These are phyloP conservation scores for Anoplopoma fimbria DNA, from an alignment of 2,113 vertebrate species.

Conservation along the genomic window DNA sequence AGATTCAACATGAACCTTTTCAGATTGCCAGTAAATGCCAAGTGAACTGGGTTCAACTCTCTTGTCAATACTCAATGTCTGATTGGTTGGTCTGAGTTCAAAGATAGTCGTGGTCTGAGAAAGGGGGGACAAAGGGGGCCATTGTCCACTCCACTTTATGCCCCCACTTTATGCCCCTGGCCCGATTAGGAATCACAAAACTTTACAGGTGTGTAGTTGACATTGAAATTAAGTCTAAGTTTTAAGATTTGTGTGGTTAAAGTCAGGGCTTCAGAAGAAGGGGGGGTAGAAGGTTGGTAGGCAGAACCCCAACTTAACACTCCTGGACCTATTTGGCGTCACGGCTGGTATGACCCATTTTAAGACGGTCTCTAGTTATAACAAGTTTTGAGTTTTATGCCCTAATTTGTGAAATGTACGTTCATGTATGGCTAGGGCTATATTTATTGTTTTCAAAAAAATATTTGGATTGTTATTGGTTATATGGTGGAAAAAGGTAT, in stretches of 20 bases:
- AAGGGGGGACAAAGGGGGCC: no score
- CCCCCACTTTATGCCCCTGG: no score
- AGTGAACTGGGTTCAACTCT: slow-evolving; percentile 13
- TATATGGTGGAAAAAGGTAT: background rate
- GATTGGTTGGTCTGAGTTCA: background rate
- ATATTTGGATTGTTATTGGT: background rate
- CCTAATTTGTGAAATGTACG: background rate
- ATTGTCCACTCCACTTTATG: no score
- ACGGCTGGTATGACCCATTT: background rate
- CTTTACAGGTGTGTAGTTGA: no score
- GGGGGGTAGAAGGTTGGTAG: no score
- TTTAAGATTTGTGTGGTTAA: no score
- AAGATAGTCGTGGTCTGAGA: no score
- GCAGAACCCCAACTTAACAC: background rate
- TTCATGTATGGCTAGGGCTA: background rate
- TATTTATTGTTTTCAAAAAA: background rate
- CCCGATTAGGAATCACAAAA: no score
- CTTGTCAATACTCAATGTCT: background rate
- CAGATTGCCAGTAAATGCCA: slow-evolving; percentile 8
- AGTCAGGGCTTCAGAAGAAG: no score
- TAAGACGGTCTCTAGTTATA: background rate
- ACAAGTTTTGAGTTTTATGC: background rate
- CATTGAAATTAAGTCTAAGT: no score
- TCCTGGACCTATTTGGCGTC: no score
- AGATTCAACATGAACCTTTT: slow-evolving; percentile 20